A percentile compares a stretch with the other conserved stretches of the same genome.
Conservation (phyloP, 2,888 invertebrate species). For the Plagodis pulveraria region DNA sequence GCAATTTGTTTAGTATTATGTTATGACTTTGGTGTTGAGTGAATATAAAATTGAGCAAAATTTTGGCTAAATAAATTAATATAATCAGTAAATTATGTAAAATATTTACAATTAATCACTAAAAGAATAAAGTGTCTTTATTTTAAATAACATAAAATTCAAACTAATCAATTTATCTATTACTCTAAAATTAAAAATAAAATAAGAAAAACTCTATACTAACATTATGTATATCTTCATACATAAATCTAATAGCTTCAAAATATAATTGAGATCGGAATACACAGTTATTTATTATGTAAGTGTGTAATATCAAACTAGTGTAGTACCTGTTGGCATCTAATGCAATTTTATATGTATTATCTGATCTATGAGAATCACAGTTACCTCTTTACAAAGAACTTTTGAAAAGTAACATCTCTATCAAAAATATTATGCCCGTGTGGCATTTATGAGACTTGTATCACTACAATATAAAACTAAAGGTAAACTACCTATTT, state of each 20-base stretch:
- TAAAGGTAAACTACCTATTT: slow-evolving; percentile 17
- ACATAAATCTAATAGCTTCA: slow-evolving; percentile 81
- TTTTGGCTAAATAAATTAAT: slow-evolving; percentile 82
- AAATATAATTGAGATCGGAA: slow-evolving; percentile 81
- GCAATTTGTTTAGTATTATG: slow-evolving; percentile 73
- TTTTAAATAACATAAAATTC: slow-evolving; percentile 66
- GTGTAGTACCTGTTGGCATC: slow-evolving; percentile 32
- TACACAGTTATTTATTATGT: slow-evolving; percentile 49
- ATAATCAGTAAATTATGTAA: slow-evolving; percentile 48
- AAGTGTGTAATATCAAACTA: slow-evolving; percentile 50
- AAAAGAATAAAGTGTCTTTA: slow-evolving; percentile 79
- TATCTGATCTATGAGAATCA: slow-evolving; percentile 27
- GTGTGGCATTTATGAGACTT: slow-evolving; percentile 26
- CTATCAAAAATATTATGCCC: slow-evolving; percentile 37
- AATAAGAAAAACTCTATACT: slow-evolving; percentile 61
- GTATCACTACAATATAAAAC: slow-evolving; percentile 16
- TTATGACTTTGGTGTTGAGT: slow-evolving; percentile 84
- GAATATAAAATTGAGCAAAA: slow-evolving; percentile 83
- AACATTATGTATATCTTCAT: slow-evolving; percentile 50
- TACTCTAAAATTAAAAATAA: slow-evolving; percentile 52
- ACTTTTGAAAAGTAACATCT: slow-evolving; percentile 30
- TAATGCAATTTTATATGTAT: slow-evolving; percentile 5
- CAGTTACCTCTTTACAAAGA: slow-evolving; percentile 15
- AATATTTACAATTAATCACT: slow-evolving; percentile 69
- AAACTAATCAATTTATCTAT: slow-evolving; percentile 54